Conservation (phyloP, 2,113 vertebrate genomes). For the Axis porcinus region DNA sequence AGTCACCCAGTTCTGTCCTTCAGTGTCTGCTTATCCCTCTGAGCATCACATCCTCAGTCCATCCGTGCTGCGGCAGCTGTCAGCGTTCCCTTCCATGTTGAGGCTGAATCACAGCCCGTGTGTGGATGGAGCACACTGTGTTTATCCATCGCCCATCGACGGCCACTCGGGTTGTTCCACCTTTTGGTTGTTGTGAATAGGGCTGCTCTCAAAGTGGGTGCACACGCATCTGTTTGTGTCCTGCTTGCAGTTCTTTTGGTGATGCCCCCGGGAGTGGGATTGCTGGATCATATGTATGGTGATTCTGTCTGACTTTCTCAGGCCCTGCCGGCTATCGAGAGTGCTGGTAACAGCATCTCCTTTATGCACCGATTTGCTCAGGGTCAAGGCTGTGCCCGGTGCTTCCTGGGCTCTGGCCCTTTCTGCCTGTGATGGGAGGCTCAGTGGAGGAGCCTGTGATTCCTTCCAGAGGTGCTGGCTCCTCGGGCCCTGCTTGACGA, state of each 20-base stretch:
- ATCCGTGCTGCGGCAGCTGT: accelerated
- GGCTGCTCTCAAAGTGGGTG: accelerated
- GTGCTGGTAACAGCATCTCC: background rate
- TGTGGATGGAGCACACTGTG: background rate
- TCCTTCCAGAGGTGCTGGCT: background rate
- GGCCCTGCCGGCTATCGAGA: background rate
- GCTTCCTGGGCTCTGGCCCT: background rate
- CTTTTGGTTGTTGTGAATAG: accelerated
- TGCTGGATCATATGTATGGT: accelerated
- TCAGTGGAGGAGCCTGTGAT: background rate
- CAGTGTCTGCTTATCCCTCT: accelerated
- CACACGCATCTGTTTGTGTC: background rate
- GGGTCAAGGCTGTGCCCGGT: accelerated
- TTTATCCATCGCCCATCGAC: accelerated
- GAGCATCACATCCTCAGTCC: background rate
- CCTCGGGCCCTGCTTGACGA: background rate
- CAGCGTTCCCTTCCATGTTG: background rate
- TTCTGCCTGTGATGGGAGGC: accelerated
- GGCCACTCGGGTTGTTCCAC: accelerated
- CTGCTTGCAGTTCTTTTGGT: background rate
- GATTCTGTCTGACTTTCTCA: background rate
- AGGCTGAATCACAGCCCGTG: background rate
- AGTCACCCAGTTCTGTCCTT: background rate
- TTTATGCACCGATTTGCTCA: accelerated
- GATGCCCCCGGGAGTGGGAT: accelerated